phyloP scores from a whole-genome alignment of 2,113 vertebrate genomes.

The Micronycteris hirsuta region DNA sequence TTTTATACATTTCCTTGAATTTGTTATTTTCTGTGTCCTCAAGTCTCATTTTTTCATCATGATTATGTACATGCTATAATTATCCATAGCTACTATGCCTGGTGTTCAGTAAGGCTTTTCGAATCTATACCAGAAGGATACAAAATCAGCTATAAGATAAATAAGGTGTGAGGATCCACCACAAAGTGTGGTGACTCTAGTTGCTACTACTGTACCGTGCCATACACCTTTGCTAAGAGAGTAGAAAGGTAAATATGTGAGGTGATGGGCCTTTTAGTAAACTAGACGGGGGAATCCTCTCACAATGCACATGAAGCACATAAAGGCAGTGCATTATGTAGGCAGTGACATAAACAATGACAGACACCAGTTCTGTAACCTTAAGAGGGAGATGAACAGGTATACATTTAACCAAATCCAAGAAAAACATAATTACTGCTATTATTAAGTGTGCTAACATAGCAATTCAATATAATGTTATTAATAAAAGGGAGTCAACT shows the following conservation, averaged over 20 bases:
- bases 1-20: not conserved
- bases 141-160: not conserved
- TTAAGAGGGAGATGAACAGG: not conserved
- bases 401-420: not conserved
- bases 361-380: not conserved
- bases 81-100: too few relatives aligned
- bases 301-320: not conserved
- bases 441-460: not conserved
- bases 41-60: not conserved
- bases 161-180: not conserved
- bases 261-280: too few relatives aligned
- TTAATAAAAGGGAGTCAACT: slow-evolving; percentile 13
- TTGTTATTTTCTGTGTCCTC: not conserved
- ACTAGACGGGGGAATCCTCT: not conserved
- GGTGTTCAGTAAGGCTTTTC: not conserved
- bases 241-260: not conserved
- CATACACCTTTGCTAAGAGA: not conserved
- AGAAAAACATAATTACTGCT: not conserved
- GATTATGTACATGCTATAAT: not conserved
- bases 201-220: not conserved
- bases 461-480: not conserved
- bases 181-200: not conserved
- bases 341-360: not conserved
- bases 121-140: not conserved
- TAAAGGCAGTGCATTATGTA: not conserved